Evolutionary conservation across 2,113 vertebrate species (phyloP), one percentile per base, ranked within the genome.

Genomic region (Ploceus nigricollis): DNA sequence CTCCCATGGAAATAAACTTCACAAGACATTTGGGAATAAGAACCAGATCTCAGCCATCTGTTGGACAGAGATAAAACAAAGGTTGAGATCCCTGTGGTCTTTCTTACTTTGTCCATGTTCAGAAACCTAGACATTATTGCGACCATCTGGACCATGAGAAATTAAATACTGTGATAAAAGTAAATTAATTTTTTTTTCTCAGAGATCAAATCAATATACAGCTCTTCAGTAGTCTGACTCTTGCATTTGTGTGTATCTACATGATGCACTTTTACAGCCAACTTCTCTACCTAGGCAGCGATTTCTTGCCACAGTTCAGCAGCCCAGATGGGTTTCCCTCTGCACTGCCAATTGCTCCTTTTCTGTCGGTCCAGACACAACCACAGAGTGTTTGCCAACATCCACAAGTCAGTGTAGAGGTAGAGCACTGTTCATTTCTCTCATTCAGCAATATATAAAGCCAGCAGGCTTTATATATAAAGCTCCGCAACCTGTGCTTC

Each of bases 21-120:
- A 82, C n/a, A 69, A 61, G 37, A 69, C 69, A 77, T 72, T 94
- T 45, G 91, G 31, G 25, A 88, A 30, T 45, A 87, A 85, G 42
- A 87, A 76, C 13, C n/a, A 69, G 53, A 76, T 88, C 85, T 82
- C n/a, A 88, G 37, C 28, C 18, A 35, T 82, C 48, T 72, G 45
- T 65, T 94, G 71, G 42, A 45, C 23, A 53, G 22, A 79, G 40
- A 79, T 47, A 88, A 90, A 79, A 91, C 30, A 84, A 30, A 85
- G n/a, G 28, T 69, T 42, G 57, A 85, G 22, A 65, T 75, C 21
- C 27, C 10, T 39, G 60, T n/a, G 31, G 57, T 82, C 45, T 60
- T 93, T 65, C 19, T 85, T 57, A 39, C 33, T 88, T 48, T 69
- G 40, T 61, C 57, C 44, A 3, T 33, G 21, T 31, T 93, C n/a